Evolutionary conservation across 2,797 vertebrate genomes (phyloP).

Genomic region (Acrossocheilus fasciatus): DNA sequence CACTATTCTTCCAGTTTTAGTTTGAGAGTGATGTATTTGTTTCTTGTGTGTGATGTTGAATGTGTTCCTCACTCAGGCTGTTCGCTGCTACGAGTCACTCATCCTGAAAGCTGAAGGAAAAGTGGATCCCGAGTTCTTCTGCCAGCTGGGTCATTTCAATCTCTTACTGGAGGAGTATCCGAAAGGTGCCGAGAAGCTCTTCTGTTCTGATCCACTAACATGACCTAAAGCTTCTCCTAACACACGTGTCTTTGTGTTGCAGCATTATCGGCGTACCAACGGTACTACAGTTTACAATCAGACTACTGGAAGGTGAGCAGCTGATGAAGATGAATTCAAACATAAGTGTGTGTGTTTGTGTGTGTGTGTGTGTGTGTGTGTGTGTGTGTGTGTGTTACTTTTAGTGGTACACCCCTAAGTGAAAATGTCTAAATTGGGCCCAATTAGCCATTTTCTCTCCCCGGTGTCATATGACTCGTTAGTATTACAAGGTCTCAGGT

Average conservation of each 20-base stretch:
- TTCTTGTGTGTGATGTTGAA: neutral
- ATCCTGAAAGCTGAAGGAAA: constrained; percentile 98
- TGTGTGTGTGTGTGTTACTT: too few relatives aligned
- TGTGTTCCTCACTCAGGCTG: constrained; percentile 82
- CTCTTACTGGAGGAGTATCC: constrained; percentile 98
- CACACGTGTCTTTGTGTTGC: constrained; percentile 39
- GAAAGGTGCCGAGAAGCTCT: constrained; percentile 83
- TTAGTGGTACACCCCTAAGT: too few relatives aligned
- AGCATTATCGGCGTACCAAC: constrained; percentile 99
- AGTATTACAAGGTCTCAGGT: too few relatives aligned
- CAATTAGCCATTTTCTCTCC: too few relatives aligned
- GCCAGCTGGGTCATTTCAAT: constrained; percentile 98
- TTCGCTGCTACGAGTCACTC: constrained; percentile 94
- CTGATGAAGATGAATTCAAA: neutral
- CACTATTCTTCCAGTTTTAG: too few relatives aligned
- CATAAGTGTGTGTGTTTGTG: neutral
- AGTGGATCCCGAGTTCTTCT: constrained; percentile 96
- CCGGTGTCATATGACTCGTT: too few relatives aligned
- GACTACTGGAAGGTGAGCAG: constrained; percentile 93
- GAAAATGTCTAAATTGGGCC: too few relatives aligned
- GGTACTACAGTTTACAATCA: constrained; percentile 99
- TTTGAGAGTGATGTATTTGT: neutral
- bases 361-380: too few relatives aligned
- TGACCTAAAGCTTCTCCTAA: neutral
- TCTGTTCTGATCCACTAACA: neutral